These are phyloP conservation scores for Chondrosia reniformis DNA, from an alignment of 37 sponge, comb jelly and placozoan species.

Conservation along the genomic window DNA sequence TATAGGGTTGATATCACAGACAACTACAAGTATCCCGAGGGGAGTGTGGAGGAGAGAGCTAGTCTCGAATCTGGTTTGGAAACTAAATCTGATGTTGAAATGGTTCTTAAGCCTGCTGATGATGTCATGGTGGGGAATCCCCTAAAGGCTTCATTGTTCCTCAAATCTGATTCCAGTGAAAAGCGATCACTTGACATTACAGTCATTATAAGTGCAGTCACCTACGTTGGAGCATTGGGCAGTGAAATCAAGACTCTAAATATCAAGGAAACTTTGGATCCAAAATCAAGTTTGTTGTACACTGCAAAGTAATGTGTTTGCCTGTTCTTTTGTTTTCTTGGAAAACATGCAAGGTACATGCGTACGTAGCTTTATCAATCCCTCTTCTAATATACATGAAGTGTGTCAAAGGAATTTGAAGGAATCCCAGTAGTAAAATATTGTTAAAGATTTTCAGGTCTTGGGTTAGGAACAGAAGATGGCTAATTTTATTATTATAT, in stretches of 20 bases:
- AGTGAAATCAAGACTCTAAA: constrained; percentile 3
- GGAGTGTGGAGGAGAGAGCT: constrained; percentile 36
- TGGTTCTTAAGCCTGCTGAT: constrained; percentile 10
- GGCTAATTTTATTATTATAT: no score
- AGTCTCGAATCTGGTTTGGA: constrained; percentile 1
- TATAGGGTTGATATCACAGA: constrained; percentile 38
- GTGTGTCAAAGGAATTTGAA: no score
- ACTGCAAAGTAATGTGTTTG: no score
- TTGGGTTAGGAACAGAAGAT: no score
- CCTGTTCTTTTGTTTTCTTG: no score
- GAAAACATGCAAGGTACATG: no score
- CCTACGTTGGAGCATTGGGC: constrained; percentile 17
- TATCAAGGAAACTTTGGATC: no score
- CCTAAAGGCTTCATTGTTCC: neutral
- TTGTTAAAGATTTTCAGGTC: no score
- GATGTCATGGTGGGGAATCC: constrained; percentile 7
- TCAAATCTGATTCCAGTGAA: neutral
- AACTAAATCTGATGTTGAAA: constrained; percentile 17
- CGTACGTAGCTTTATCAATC: no score
- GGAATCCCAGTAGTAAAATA: no score
- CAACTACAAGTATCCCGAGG: constrained; percentile 54
- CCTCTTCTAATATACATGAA: no score
- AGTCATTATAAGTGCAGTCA: neutral
- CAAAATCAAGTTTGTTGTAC: no score
- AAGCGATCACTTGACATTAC: neutral